Base-by-base conservation (phyloP, 2,797 vertebrate species). In the Alosa sapidissima region DNA sequence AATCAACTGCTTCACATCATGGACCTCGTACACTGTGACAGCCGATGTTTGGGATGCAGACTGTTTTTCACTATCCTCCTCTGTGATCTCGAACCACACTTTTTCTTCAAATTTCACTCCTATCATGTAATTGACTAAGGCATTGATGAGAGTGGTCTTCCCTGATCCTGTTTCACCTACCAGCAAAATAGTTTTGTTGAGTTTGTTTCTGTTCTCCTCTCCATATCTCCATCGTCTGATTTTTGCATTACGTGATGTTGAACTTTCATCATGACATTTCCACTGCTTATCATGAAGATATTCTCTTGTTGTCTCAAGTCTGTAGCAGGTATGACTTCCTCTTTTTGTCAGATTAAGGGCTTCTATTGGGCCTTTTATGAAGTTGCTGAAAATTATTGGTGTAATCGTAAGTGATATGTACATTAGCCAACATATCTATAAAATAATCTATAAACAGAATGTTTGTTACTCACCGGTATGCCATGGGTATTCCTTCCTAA, bases 161-260 rank as follows among this genome's bases (percentile, higher is more conserved):
- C 87, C 89, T 51, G 89, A 10, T 41, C 87, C 85, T 0, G 83
- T 89, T 83, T 87, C 85, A 86, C 90, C 90, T 4, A 90, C n/a
- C 75, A 90, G 4, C 51, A 90, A 49, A 9, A 90, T 47, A 0
- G 86, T 88, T 84, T 81, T 90, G 5, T 85, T 87, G 14, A 36
- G 8, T 36, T 83, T 85, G 1, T 52, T 81, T 11, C 14, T 13
- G 14, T 55, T 11, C 81, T 3, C 60, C 54, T 55, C 5, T 47
- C 88, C 88, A 85, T 85, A 88, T 1, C 81, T 86, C 72, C 83
- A 85, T 47, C 33, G 83, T 87, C 81, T 81, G 13, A 86, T n/a
- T 52, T 60, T 86, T 21, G 10, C 11, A 41, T 51, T 60, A 58
- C 6, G 10, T 49, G 16, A 58, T 19, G 14, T 1, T 5, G 19